Conservation (phyloP, 2,888 invertebrate species). For the Tenthredo livida region DNA sequence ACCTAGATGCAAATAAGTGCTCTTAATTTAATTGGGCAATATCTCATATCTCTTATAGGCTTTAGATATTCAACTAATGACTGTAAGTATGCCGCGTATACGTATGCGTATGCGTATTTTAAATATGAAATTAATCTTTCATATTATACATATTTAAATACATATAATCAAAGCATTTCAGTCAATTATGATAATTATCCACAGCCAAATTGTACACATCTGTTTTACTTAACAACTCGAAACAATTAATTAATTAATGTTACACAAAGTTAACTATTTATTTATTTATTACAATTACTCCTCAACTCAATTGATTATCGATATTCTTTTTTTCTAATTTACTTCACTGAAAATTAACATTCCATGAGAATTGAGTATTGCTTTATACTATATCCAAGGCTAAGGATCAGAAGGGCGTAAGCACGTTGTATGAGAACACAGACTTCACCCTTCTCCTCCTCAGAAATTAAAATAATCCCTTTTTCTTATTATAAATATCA, state of each 20-base stretch:
- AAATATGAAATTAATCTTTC: neutral
- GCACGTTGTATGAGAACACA: neutral
- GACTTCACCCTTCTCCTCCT: neutral
- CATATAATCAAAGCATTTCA: constrained; percentile 5
- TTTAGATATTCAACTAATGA: constrained; percentile 27
- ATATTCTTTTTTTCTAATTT: neutral
- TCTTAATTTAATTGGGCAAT: constrained; percentile 42
- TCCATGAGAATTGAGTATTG: neutral
- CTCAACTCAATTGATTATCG: neutral
- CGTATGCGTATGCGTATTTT: neutral
- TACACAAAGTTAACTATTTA: constrained; percentile 21
- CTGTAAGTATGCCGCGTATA: neutral
- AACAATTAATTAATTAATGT: neutral
- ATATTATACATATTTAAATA: neutral
- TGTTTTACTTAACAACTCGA: neutral
- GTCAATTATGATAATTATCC: constrained; percentile 13
- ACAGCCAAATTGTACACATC: constrained; percentile 14
- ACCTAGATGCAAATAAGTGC: constrained; percentile 42
- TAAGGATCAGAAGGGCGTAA: neutral
- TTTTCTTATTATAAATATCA: neutral
- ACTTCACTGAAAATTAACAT: neutral
- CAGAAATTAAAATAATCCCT: neutral
- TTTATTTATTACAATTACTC: neutral
- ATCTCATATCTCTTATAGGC: constrained; percentile 7
- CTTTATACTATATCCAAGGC: neutral